Conservation (phyloP, 2,888 invertebrate genomes). For the Aproaerema taeniolella region DNA sequence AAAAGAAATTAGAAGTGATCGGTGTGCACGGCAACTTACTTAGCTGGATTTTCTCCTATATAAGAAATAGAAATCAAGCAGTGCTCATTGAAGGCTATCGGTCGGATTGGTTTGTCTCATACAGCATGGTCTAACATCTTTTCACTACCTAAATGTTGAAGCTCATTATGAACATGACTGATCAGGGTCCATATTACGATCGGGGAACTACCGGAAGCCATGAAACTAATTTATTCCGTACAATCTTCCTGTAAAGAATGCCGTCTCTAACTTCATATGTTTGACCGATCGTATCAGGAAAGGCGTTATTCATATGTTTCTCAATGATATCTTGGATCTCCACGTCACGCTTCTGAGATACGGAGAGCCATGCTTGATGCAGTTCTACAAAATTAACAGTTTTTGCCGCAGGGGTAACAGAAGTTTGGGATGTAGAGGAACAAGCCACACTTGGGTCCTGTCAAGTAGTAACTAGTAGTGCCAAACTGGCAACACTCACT, state of each 20-base stretch:
- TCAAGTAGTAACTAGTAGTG: no score
- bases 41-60: no score
- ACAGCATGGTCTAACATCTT: slow-evolving; percentile 22
- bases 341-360: slow-evolving; percentile 18
- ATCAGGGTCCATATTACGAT: slow-evolving; percentile 13
- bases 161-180: slow-evolving; percentile 14
- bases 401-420: neutral
- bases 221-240: slow-evolving; percentile 4
- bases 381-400: slow-evolving; percentile 14
- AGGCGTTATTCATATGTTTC: slow-evolving; percentile 6
- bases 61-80: no score
- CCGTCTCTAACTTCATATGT: no score
- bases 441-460: neutral
- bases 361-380: slow-evolving; percentile 15
- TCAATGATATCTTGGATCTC: slow-evolving; percentile 16
- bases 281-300: slow-evolving; percentile 6
- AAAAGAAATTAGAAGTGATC: no score
- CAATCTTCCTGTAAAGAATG: slow-evolving; percentile 15
- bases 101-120: no score
- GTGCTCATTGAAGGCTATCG: no score
- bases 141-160: slow-evolving; percentile 19
- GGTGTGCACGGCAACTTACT: no score
- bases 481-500: no score
- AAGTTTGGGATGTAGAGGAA: neutral
- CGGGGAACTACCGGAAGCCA: slow-evolving; percentile 17